A percentile compares a stretch with the other conserved stretches of the same genome.
phyloP scores from a whole-genome alignment of 1,140 invertebrate species.

The Yoshiicerus persimilis region DNA sequence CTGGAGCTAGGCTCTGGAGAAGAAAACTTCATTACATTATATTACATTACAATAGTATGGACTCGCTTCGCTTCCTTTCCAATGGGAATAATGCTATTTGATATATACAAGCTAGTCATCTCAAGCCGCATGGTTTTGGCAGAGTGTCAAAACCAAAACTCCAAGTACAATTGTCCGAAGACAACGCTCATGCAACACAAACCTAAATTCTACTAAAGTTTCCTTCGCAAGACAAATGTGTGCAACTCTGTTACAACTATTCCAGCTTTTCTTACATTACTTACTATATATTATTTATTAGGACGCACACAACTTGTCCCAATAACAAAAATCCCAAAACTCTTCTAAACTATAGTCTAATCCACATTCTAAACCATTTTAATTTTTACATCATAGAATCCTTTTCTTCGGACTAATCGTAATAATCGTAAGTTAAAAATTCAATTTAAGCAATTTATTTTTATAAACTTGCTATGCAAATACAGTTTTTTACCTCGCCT shows the following conservation, averaged over 20 bases:
- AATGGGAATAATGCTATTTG: not conserved
- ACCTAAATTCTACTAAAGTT: not conserved
- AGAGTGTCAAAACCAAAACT: conserved; percentile 4
- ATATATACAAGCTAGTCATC: not conserved
- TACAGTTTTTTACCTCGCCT: not conserved
- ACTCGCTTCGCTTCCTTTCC: not conserved
- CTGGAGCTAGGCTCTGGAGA: too few relatives aligned
- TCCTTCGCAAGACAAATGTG: not conserved
- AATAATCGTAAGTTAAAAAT: not conserved
- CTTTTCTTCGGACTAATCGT: not conserved
- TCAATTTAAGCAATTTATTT: not conserved
- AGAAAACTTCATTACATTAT: not conserved
- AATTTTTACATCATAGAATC: not conserved
- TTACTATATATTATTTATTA: too few relatives aligned
- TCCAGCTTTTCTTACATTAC: too few relatives aligned
- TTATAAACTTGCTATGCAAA: not conserved
- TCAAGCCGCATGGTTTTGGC: conserved; percentile 21
- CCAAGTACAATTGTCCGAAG: conserved; percentile 12
- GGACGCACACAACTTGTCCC: too few relatives aligned
- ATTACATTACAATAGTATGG: not conserved
- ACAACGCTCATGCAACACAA: not conserved
- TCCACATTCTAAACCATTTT: too few relatives aligned
- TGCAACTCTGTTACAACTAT: not conserved
- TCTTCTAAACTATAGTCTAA: too few relatives aligned
- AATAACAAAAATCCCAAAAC: too few relatives aligned